Evolutionary conservation across 2,113 vertebrate genomes (phyloP).

Genomic region (Ginglymostoma cirratum): DNA sequence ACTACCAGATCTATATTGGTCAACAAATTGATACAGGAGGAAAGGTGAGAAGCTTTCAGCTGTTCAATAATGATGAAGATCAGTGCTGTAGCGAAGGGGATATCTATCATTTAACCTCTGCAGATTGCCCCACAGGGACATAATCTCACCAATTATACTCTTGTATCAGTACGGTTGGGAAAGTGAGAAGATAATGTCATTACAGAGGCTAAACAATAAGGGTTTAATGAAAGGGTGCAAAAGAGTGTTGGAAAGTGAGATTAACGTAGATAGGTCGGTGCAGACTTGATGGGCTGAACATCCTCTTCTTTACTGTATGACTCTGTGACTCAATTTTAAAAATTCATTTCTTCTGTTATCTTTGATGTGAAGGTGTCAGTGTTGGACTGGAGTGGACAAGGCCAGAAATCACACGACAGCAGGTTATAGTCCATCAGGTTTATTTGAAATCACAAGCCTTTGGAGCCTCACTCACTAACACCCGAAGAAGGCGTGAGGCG

Average conservation of each 20-base stretch:
- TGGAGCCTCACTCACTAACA: too few species aligned
- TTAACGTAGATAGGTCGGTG: too few species aligned
- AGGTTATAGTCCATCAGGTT: too few species aligned
- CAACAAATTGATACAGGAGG: not conserved
- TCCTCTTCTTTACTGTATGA: too few species aligned
- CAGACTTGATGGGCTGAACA: too few species aligned
- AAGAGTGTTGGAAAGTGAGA: too few species aligned
- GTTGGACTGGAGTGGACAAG: too few species aligned
- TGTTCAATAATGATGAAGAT: not conserved
- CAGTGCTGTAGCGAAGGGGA: too few species aligned
- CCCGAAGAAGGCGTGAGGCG: too few species aligned
- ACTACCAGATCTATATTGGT: conserved; percentile 17
- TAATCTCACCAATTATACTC: not conserved
- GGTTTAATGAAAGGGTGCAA: too few species aligned
- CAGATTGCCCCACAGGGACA: not conserved
- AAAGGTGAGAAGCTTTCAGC: conserved; percentile 19
- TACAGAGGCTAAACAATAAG: not conserved
- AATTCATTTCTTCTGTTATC: not conserved
- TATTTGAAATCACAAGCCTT: too few species aligned
- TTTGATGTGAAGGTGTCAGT: not conserved
- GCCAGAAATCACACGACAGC: too few species aligned
- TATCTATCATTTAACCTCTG: not conserved
- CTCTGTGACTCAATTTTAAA: not conserved
- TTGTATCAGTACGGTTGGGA: not conserved
- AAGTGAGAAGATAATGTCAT: not conserved